A percentile compares a stretch with the other conserved stretches of the same genome.
phyloP scores from a whole-genome alignment of 1,140 invertebrate genomes.

The Drosophila bipectinata region DNA sequence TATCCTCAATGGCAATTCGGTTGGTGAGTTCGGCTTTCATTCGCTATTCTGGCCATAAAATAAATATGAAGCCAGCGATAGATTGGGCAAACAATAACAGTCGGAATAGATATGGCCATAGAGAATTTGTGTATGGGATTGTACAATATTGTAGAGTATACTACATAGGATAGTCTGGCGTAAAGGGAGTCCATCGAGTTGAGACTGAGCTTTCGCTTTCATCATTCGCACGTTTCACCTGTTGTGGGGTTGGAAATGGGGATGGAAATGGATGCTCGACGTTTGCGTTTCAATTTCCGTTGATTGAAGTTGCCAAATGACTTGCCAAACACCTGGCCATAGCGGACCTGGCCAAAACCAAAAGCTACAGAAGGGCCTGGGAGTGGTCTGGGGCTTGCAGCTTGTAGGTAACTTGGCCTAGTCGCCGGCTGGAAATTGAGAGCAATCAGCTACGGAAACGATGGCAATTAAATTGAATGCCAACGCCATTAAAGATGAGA shows the following conservation, averaged over 20 bases:
- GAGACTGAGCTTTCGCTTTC: slow-evolving; percentile 27
- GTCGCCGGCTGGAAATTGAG: slow-evolving; percentile 46
- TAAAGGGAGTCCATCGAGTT: slow-evolving; percentile 12
- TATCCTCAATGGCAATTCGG: slow-evolving; percentile 29
- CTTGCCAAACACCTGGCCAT: slow-evolving; percentile 61
- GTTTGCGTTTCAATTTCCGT: slow-evolving; percentile 77
- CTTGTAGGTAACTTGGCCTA: slow-evolving; percentile 30
- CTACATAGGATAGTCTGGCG: neutral
- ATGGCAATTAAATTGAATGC: slow-evolving; percentile 78
- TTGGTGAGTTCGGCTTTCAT: slow-evolving; percentile 34
- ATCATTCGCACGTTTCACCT: slow-evolving; percentile 56
- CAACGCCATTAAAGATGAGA: slow-evolving; percentile 55
- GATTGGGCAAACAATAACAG: slow-evolving; percentile 52
- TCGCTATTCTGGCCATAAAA: slow-evolving; percentile 60
- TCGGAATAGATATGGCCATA: slow-evolving; percentile 37
- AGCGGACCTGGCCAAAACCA: neutral
- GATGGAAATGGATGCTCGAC: slow-evolving; percentile 24
- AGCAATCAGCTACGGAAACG: slow-evolving; percentile 60
- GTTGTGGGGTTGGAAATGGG: slow-evolving; percentile 13
- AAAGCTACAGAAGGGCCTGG: too few relatives aligned
- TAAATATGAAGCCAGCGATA: slow-evolving; percentile 65
- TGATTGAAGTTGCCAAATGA: slow-evolving; percentile 74
- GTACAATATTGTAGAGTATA: neutral
- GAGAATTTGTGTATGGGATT: slow-evolving; percentile 6
- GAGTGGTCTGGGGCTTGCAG: slow-evolving; percentile 5